These are phyloP conservation scores for Erpetoichthys calabaricus DNA, from an alignment of 2,797 vertebrate genomes.

Conservation along the genomic window DNA sequence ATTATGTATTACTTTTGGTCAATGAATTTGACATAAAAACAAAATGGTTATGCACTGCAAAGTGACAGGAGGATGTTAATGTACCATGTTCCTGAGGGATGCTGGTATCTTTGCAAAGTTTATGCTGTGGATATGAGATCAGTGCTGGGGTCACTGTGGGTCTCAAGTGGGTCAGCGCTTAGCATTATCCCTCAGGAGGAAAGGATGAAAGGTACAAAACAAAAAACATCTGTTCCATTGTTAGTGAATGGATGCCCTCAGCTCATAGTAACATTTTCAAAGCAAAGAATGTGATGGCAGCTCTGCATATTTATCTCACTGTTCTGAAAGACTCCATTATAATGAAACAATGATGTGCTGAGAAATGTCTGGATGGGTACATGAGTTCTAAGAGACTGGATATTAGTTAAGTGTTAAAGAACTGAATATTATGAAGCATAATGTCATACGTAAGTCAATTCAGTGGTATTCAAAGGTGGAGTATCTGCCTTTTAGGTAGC, in stretches of 20 bases:
- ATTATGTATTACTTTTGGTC: too few species aligned
- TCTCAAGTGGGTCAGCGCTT: not conserved
- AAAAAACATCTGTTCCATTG: not conserved
- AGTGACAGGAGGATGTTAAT: not conserved
- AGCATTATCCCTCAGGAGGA: not conserved
- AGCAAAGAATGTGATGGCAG: not conserved
- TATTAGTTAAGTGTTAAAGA: too few species aligned
- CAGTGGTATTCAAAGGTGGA: too few species aligned
- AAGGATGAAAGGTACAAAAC: not conserved
- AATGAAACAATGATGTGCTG: too few species aligned
- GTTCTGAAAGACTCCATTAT: not conserved
- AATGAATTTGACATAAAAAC: not conserved
- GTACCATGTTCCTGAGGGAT: constrained; percentile 1
- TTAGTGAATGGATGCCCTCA: not conserved
- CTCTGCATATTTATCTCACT: not conserved
- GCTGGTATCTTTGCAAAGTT: not conserved
- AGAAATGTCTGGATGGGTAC: too few species aligned
- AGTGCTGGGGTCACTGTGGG: not conserved
- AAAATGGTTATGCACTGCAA: not conserved
- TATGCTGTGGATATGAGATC: not conserved
- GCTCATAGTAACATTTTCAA: not conserved
- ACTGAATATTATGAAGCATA: too few species aligned
- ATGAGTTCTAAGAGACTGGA: too few species aligned
- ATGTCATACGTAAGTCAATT: too few species aligned
- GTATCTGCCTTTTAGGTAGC: too few species aligned